A percentile compares a stretch with the other conserved stretches of the same genome.
These are phyloP conservation scores for Phodopus roborovskii DNA, from an alignment of 2,113 vertebrate genomes.

Conservation along the genomic window DNA sequence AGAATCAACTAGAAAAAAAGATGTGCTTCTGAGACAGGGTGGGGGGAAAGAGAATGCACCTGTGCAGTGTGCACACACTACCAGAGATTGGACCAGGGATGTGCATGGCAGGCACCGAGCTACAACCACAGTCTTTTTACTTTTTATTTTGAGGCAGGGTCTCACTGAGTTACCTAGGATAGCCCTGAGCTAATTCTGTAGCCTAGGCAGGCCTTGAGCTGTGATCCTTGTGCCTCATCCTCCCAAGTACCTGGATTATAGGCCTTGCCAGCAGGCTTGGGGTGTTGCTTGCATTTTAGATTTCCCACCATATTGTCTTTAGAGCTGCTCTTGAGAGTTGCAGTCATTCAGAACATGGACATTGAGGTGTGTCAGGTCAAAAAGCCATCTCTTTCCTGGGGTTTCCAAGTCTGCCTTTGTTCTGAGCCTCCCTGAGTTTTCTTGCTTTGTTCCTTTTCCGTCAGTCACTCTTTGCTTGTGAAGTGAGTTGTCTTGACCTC, in stretches of 20 bases:
- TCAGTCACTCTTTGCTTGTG: neutral
- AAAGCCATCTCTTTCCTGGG: neutral
- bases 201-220: neutral
- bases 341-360: neutral
- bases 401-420: neutral
- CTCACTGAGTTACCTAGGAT: neutral
- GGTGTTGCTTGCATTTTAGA: neutral
- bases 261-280: neutral
- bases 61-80: neutral
- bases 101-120: no score
- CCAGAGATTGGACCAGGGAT: neutral
- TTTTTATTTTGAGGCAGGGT: neutral
- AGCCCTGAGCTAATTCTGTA: neutral
- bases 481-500: neutral
- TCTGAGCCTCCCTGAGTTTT: neutral
- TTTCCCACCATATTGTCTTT: neutral
- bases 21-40: neutral
- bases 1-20: neutral
- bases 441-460: neutral
- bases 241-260: neutral
- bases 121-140: neutral
- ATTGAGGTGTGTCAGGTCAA: neutral
- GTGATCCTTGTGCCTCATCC: neutral
- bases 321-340: neutral
- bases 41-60: neutral